These are phyloP conservation scores for Xenopus tropicalis DNA, from an alignment of 2,113 vertebrate genomes.

Conservation along the genomic window DNA sequence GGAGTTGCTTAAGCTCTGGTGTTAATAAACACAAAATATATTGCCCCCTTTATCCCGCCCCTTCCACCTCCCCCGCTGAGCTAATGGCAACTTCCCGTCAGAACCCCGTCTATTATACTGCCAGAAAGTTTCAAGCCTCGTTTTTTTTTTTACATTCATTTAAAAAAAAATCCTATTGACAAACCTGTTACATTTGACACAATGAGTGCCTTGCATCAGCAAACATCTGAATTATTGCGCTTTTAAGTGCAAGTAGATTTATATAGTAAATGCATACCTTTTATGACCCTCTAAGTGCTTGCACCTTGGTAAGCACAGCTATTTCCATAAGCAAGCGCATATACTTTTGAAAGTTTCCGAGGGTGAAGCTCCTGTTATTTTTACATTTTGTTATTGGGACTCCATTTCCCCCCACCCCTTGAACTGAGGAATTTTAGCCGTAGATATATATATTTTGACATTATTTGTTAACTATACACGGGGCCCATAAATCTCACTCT, in stretches of 20 bases:
- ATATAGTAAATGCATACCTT: slow-evolving; percentile 42
- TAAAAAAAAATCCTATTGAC: slow-evolving; percentile 38
- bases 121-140: slow-evolving; percentile 34
- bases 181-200: slow-evolving; percentile 43
- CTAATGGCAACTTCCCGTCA: slow-evolving; percentile 22
- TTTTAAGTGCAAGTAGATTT: slow-evolving; percentile 43
- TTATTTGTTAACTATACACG: slow-evolving; percentile 38
- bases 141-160: slow-evolving; percentile 34
- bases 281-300: slow-evolving; percentile 45
- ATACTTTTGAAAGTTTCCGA: slow-evolving; percentile 5
- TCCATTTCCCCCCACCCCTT: background rate
- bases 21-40: no score
- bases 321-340: slow-evolving; percentile 6
- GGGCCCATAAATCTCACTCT: slow-evolving; percentile 34
- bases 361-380: background rate
- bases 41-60: no score
- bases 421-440: background rate
- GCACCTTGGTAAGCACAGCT: slow-evolving; percentile 29
- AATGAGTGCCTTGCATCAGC: slow-evolving; percentile 42
- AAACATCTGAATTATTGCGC: slow-evolving; percentile 40
- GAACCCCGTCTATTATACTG: slow-evolving; percentile 28
- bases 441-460: slow-evolving; percentile 15
- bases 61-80: no score
- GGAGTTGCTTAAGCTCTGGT: no score
- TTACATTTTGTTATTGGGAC: background rate